phyloP scores from a whole-genome alignment of 2,113 vertebrate genomes.

The Patagioenas fasciata region DNA sequence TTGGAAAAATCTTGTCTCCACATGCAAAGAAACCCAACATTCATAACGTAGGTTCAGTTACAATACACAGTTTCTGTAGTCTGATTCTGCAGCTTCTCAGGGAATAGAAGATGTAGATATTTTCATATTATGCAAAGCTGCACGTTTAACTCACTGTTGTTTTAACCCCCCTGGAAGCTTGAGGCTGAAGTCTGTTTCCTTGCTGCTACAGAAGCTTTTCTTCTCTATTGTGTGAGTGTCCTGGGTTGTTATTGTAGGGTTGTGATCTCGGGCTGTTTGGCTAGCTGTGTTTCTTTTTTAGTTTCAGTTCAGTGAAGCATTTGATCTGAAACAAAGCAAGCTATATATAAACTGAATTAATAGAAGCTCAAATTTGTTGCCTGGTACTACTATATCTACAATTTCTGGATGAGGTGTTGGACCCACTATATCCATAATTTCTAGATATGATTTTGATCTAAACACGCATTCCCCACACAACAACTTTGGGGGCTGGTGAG shows the following conservation, averaged over 20 bases:
- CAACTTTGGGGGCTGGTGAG: background rate
- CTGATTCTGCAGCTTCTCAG: background rate
- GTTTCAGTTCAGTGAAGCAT: background rate
- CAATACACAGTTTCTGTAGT: fast-evolving
- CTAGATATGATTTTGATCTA: background rate
- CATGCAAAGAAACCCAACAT: background rate
- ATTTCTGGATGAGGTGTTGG: background rate
- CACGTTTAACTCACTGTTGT: constrained; percentile 50
- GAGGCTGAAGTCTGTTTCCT: constrained; percentile 59
- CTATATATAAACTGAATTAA: background rate
- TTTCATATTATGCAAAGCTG: constrained; percentile 8
- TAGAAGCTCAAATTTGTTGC: background rate
- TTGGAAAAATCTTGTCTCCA: background rate
- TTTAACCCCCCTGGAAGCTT: constrained; percentile 66
- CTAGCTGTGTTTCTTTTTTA: constrained; percentile 37
- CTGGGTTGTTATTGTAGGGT: constrained; percentile 37
- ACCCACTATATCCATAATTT: background rate
- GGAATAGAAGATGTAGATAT: background rate
- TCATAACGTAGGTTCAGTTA: fast-evolving
- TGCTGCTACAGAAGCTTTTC: constrained; percentile 45
- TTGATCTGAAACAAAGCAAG: constrained; percentile 34
- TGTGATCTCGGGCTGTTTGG: constrained; percentile 47
- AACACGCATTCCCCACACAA: fast-evolving
- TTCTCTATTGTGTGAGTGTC: constrained; percentile 41
- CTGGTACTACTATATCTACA: fast-evolving